Evolutionary conservation across 2,888 invertebrate species (phyloP).

Genomic region (Pseudolycoriella hygida): DNA sequence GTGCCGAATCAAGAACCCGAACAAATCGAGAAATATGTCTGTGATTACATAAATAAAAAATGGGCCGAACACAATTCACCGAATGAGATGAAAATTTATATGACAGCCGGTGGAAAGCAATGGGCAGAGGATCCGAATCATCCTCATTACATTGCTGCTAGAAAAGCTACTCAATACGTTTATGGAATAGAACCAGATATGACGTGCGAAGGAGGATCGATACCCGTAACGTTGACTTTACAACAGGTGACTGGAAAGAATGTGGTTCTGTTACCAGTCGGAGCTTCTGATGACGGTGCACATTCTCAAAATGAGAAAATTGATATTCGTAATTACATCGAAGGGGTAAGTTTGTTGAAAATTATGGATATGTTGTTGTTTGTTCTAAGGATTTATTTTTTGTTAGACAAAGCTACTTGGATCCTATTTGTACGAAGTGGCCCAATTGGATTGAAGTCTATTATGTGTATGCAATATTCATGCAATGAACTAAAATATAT

Average conservation of each 20-base stretch:
- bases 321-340: constrained; percentile 78
- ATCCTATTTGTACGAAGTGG: constrained; percentile 72
- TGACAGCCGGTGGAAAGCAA: constrained; percentile 60
- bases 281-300: constrained; percentile 86
- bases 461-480: too few species aligned
- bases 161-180: constrained; percentile 62
- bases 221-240: constrained; percentile 89
- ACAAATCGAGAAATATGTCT: constrained; percentile 63
- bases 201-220: constrained; percentile 93
- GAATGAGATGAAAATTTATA: constrained; percentile 56
- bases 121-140: constrained; percentile 91
- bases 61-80: constrained; percentile 70
- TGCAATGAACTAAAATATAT: too few species aligned
- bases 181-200: constrained; percentile 81
- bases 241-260: constrained; percentile 84
- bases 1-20: constrained; percentile 88
- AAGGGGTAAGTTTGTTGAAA: constrained; percentile 82
- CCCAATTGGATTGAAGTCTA: constrained; percentile 25
- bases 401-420: constrained; percentile 81
- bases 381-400: constrained; percentile 13
- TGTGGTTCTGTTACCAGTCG: constrained; percentile 87
- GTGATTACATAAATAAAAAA: constrained; percentile 53
- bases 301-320: constrained; percentile 99
- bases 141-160: constrained; percentile 82
- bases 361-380: too few species aligned